phyloP scores from a whole-genome alignment of 2,113 vertebrate species.

The Setophaga kirtlandii region DNA sequence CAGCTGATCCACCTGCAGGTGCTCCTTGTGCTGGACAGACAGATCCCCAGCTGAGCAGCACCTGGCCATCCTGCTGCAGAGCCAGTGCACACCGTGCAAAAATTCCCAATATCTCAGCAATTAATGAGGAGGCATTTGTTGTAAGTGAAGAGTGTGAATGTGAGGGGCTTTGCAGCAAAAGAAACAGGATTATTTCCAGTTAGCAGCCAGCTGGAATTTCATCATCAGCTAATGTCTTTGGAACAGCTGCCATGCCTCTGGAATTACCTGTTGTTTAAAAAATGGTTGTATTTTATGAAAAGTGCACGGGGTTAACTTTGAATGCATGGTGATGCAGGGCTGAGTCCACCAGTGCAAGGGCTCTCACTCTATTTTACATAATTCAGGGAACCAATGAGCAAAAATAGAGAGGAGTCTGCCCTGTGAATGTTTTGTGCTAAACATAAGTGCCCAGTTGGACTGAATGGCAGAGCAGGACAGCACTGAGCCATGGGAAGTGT shows the following conservation, averaged over 20 bases:
- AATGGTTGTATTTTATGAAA: not conserved
- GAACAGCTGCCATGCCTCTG: not conserved
- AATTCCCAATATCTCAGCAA: not conserved
- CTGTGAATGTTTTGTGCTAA: not conserved
- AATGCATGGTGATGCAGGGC: not conserved
- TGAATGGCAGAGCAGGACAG: not conserved
- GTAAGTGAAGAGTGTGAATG: not conserved
- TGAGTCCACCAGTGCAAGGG: not conserved
- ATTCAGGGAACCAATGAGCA: not conserved
- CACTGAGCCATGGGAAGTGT: not conserved
- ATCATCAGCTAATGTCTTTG: not conserved
- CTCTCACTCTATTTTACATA: not conserved
- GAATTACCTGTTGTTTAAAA: not conserved
- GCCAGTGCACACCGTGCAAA: rapidly evolving
- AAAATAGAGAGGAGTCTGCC: not conserved
- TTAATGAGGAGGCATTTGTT: not conserved
- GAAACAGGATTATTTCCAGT: not conserved
- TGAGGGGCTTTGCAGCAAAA: not conserved
- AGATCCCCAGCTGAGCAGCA: not conserved
- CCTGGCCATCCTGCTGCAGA: not conserved
- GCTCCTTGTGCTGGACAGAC: not conserved
- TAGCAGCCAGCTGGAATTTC: not conserved
- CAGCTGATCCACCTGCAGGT: not conserved
- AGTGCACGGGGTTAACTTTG: not conserved
- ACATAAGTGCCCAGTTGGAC: not conserved